Base-by-base conservation (phyloP, 2,888 invertebrate species). In the Amiota minor region DNA sequence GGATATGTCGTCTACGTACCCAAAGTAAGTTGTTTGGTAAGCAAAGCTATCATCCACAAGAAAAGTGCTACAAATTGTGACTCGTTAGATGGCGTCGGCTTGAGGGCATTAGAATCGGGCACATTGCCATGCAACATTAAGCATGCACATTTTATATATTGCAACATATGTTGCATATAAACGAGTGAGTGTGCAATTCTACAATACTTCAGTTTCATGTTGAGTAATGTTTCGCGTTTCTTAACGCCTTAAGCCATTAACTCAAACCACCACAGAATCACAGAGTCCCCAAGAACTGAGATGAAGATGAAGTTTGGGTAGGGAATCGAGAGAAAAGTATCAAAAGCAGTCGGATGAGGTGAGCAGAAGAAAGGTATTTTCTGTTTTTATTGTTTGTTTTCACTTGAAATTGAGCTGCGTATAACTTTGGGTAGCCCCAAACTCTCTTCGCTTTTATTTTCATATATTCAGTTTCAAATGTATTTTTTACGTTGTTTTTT, bases 151-250 rank as follows among this genome's bases (percentile, higher is more conserved):
- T 86, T 84, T 76, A 83, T 83, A 83, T 86, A 85, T 47, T 71
- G 83, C 83, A 83, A 86, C 83, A 83, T 86, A 84, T 83, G 83
- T 83, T 83, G 83, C 83, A 83, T 86, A 85, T 83, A 83, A 86
- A 83, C 11, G 46, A 12, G n/a, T 6, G 56, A 67, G 61, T 18
- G 45, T 71, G 50, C 49, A 11, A 14, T n/a, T 64, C 45, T 16
- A 20, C 6, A 61, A 12, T 56, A 53, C 61, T 56, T 56, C 53
- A 50, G 18, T 61, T 74, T 47, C 47, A 46, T 18, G 35, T 35
- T 35, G 35, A 35, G 35, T 35, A 35, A 35, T 35, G 35, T 35
- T 35, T 35, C 35, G 35, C 35, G 35, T 35, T 35, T 35, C 35
- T 35, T 55, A 55, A n/a, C 55, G n/a, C 46, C 59, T 59, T 16